These are phyloP conservation scores for Pecten maximus DNA, from an alignment of 2,888 invertebrate species.

Conservation along the genomic window DNA sequence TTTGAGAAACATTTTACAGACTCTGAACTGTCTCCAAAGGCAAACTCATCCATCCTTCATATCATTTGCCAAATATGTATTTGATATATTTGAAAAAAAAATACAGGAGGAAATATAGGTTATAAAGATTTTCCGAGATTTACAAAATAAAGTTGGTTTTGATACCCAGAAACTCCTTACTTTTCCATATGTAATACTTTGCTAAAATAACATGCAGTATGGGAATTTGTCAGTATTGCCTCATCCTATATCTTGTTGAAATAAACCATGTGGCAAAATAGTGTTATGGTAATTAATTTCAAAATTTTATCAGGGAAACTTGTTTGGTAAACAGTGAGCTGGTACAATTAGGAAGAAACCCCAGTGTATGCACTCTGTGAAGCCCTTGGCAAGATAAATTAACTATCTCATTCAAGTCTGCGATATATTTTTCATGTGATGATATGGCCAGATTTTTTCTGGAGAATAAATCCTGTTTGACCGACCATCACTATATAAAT, in stretches of 20 bases:
- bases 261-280: slow-evolving; percentile 7
- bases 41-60: background rate
- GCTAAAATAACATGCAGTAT: background rate
- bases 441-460: background rate
- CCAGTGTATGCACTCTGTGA: background rate
- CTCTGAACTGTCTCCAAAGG: background rate
- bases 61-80: background rate
- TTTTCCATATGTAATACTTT: background rate
- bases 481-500: background rate
- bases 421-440: background rate
- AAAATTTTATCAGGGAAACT: background rate
- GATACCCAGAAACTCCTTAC: background rate
- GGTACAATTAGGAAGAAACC: background rate
- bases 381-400: background rate
- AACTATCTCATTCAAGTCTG: background rate
- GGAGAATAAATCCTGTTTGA: background rate
- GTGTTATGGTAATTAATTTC: slow-evolving; percentile 30
- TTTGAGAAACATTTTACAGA: background rate
- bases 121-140: background rate
- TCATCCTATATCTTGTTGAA: background rate
- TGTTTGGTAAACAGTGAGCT: slow-evolving; percentile 27
- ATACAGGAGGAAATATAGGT: background rate
- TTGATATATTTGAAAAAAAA: background rate
- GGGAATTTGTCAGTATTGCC: background rate
- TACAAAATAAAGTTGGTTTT: background rate